Percentiles rank a stretch among this genome's conserved stretches.
Conservation (phyloP, 2,797 vertebrate species). For the Halcyon badia region DNA sequence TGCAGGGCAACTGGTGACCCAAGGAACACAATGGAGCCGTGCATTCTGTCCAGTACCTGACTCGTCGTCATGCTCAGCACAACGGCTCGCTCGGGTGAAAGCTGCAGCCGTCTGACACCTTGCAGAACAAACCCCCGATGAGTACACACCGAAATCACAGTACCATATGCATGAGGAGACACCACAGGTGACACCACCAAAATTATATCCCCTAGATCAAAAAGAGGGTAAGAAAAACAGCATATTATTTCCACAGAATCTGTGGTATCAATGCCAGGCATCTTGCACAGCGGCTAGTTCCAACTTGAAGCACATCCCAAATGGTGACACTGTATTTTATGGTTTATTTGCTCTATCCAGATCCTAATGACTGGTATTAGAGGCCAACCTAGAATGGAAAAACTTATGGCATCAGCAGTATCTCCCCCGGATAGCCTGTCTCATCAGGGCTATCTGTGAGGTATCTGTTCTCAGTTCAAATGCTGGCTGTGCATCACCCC, state of each 20-base stretch:
- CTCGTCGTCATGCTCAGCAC: conserved; percentile 68
- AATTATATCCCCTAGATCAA: conserved; percentile 77
- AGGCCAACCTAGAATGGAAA: not conserved
- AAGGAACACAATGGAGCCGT: not conserved
- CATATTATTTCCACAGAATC: not conserved
- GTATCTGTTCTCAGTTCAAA: not conserved
- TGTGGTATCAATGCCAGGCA: not conserved
- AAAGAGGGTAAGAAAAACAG: not conserved
- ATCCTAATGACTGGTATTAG: not conserved
- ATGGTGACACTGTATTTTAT: not conserved
- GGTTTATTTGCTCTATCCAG: not conserved
- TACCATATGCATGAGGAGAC: conserved; percentile 69
- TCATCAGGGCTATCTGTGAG: not conserved
- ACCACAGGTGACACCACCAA: conserved; percentile 79
- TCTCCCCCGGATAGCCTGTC: not conserved
- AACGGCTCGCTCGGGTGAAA: conserved; percentile 53
- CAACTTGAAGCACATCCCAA: not conserved
- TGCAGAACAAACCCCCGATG: conserved; percentile 75
- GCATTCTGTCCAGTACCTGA: conserved; percentile 68
- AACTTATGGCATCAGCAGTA: not conserved
- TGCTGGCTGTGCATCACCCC: not conserved
- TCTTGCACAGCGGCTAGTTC: not conserved
- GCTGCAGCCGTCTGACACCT: conserved; percentile 72
- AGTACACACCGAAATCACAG: conserved; percentile 75
- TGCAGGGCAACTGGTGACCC: not conserved